Conservation (phyloP, 2,797 vertebrate species). For the Loris lydekkerianus region DNA sequence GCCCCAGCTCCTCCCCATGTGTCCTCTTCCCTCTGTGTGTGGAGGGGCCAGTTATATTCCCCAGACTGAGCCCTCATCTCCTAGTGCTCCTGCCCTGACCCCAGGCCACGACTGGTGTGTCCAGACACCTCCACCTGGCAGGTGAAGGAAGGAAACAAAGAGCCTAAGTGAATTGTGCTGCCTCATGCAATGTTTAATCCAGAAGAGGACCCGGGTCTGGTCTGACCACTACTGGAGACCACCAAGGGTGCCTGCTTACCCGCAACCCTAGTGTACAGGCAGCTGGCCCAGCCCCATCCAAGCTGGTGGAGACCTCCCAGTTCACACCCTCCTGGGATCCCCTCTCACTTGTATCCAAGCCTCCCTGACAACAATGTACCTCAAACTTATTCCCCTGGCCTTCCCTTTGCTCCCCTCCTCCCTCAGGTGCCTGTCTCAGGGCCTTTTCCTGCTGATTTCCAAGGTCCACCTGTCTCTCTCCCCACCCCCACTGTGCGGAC, state of each 20-base stretch:
- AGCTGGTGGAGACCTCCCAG: neutral
- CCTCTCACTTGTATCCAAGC: neutral
- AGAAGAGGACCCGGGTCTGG: neutral
- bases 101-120: neutral
- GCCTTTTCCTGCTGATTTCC: neutral
- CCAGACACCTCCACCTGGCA: neutral
- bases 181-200: neutral
- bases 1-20: neutral
- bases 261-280: neutral
- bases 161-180: neutral
- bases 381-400: neutral
- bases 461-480: neutral
- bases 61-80: neutral
- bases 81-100: neutral
- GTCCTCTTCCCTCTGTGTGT: neutral
- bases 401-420: neutral
- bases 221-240: neutral
- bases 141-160: neutral
- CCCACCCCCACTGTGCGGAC: neutral
- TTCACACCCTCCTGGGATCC: neutral
- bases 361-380: neutral
- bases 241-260: neutral
- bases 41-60: rapidly evolving
- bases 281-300: neutral
- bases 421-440: neutral